Evolutionary conservation across 1,140 invertebrate species (phyloP), one percentile per base, ranked within the genome.

Genomic region (Magallana gigas): DNA sequence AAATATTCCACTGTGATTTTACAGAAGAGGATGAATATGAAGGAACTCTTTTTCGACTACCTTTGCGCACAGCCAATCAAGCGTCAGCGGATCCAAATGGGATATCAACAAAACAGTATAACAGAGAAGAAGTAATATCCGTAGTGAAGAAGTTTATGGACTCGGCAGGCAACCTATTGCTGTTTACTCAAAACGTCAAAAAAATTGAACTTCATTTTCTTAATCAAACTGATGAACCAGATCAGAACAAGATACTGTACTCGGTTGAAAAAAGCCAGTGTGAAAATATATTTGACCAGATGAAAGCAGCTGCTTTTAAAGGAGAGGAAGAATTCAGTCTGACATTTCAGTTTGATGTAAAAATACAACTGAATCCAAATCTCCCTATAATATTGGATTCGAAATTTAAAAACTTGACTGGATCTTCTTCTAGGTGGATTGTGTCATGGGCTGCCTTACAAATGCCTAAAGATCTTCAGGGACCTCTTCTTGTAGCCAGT

Each of bases 101-200:
- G 0, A 71, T 71, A 11, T 71, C 68, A 7, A 23, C 68, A 71
- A 23, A 18, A 23, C 18, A 71, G 68, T 71, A 71, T 8, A 71
- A 11, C 23, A 18, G 18, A 4, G 18, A 9, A 36, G 68, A 71
- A 11, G 68, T 71, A 23, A 29, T 71, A 29, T 71, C 68, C 9
- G 36, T 71, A 18, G 36, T 71, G 8, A 71, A 71, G 68, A 71
- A 71, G 36, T 85, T 94, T 7, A 80, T 91, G 16, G 85, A 91
- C 23, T 64, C 86, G 14, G 91, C 90, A 36, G 92, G 92, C 76
- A 91, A 91, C 81, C 58, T 94, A 7, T 88, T 94, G 4, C 88
- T 94, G 12, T 94, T 94, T 87, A 93, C 93, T 1, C 94, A 94
- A 86, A 93, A 93, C 85, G 92, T 94, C 7, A 84, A 82, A 18